Base-by-base conservation (phyloP, 2,113 vertebrate genomes). In the Peromyscus leucopus region DNA sequence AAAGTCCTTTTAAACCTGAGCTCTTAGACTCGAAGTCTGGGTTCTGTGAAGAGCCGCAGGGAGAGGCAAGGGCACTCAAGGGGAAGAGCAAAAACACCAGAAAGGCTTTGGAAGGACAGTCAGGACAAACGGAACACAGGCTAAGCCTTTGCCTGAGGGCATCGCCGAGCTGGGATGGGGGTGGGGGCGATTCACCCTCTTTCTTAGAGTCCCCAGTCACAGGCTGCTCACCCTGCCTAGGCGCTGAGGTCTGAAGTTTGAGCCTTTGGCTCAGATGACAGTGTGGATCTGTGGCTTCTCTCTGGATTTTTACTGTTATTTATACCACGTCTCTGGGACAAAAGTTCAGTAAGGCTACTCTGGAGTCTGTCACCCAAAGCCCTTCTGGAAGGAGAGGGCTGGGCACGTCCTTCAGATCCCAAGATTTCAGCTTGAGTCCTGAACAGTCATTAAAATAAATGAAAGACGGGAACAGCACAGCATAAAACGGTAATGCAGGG, bases 81-180 rank as follows among this genome's bases (percentile, higher is more conserved):
- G 71, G 2, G 69, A 28, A 57, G 63, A 67, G 61, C 16, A 19
- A 19, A 78, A 48, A 57, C 3, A n/a, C 24, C 24, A 7, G 55
- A 57, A 92, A 84, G n/a, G 59, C 42, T 28, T 9, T 0, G 33
- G 31, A 39, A 80, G 28, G n/a, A 51, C 46, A 65, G 87, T 33
- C 26, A 51, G 91, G n/a, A 96, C 59, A 86, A 90, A 67, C 31
- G 33, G 31, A 39, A 55, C 0, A 0, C 13, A 39, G 15, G 65
- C 89, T 59, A 42, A 80, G 55, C 39, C 95, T 93, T 71, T 74
- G 69, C 93, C 85, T n/a, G 24, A 90, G 51, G 85, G 72, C 42
- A 93, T 75, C 33, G 51, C 22, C 91, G 59, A 92, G 86, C 63
- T 88, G 36, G 9, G 33, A 3, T 22, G 12, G 8, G 2, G 74